These are phyloP conservation scores for Kryptopterus vitreolus DNA, from an alignment of 2,797 vertebrate genomes.

Conservation along the genomic window DNA sequence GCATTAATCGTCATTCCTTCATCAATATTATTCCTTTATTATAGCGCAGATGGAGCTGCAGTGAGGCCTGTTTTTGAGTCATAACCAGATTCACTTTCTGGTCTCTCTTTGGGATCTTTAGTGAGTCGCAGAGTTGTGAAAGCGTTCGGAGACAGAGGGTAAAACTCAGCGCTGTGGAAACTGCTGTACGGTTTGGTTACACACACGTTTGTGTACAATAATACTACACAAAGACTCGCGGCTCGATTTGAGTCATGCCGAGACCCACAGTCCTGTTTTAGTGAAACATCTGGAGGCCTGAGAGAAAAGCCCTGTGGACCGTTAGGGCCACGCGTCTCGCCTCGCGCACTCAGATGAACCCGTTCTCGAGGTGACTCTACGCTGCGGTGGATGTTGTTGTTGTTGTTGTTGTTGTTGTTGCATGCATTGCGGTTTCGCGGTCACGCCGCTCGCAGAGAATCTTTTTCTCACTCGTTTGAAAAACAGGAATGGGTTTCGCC, in stretches of 20 bases:
- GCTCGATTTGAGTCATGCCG: conserved; percentile 17
- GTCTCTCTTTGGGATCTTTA: neutral
- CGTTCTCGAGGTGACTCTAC: conserved; percentile 10
- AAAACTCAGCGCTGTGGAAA: conserved; percentile 47
- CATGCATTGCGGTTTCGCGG: conserved; percentile 44
- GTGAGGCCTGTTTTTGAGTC: neutral
- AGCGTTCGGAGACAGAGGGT: conserved; percentile 31
- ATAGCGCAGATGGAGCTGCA: neutral
- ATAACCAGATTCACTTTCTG: too few relatives aligned
- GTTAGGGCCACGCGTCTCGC: conserved; percentile 3
- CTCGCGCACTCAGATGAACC: conserved; percentile 26
- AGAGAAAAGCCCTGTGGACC: conserved; percentile 3
- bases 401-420: conserved; percentile 44
- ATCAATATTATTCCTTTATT: too few relatives aligned
- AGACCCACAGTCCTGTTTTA: conserved; percentile 26
- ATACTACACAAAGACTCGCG: conserved; percentile 46
- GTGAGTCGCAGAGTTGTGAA: neutral
- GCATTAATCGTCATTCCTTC: too few relatives aligned
- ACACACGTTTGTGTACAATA: conserved; percentile 49
- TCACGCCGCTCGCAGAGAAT: conserved; percentile 20
- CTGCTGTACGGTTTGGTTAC: conserved; percentile 44
- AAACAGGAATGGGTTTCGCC: conserved; percentile 53
- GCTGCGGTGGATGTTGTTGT: conserved; percentile 40
- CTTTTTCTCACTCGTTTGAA: conserved; percentile 43
- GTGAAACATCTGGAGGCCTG: conserved; percentile 8